A percentile compares a stretch with the other conserved stretches of the same genome.
Evolutionary conservation across 2,888 invertebrate species (phyloP).

Genomic region (Galerucella pusilla): DNA sequence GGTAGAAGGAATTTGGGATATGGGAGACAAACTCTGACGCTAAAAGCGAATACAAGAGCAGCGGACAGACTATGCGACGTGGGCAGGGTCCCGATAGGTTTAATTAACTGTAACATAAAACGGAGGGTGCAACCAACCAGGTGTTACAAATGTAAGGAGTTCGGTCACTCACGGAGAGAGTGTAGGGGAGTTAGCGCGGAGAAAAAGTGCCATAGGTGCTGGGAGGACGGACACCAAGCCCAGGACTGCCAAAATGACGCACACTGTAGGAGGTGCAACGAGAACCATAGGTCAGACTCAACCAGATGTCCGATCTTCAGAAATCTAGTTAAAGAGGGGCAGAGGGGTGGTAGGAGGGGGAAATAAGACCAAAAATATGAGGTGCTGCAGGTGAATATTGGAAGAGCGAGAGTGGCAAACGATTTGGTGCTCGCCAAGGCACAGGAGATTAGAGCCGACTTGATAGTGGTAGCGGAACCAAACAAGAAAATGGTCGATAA

Average conservation of each 20-base stretch:
- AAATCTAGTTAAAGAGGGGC: not conserved
- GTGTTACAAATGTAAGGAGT: no score
- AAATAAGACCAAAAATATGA: not conserved
- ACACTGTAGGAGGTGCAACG: not conserved
- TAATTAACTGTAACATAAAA: no score
- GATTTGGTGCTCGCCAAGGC: conserved; percentile 16
- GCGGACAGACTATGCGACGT: no score
- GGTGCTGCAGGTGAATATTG: not conserved
- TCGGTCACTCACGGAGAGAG: no score
- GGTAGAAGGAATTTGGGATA: no score
- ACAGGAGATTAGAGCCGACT: conserved; percentile 8
- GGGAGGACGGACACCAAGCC: no score
- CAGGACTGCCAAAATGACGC: not conserved
- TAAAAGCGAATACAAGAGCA: no score
- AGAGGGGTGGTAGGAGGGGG: not conserved
- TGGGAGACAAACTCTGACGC: no score
- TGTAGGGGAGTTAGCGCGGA: no score
- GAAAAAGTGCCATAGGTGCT: no score
- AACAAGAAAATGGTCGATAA: conserved; percentile 13
- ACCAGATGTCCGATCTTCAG: not conserved
- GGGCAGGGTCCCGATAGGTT: no score
- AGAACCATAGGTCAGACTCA: not conserved
- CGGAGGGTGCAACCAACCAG: no score
- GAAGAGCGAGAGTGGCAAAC: conserved; percentile 16
- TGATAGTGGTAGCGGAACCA: conserved; percentile 30